phyloP scores from a whole-genome alignment of 2,113 vertebrate species.

The Oncorhynchus kisutch region DNA sequence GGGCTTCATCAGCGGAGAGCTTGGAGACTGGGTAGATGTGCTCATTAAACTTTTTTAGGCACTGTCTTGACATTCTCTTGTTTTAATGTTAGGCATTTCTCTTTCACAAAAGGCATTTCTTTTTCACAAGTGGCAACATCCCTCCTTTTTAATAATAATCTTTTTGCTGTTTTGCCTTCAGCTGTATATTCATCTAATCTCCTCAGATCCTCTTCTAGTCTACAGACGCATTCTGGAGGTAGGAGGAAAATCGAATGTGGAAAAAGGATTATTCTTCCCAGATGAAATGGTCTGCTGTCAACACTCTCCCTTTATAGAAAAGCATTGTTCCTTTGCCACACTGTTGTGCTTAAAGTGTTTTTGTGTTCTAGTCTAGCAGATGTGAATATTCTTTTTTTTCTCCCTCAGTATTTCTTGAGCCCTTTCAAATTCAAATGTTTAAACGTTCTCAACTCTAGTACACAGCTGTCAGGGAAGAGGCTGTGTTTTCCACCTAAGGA shows the following conservation, averaged over 20 bases:
- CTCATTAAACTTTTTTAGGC: not conserved
- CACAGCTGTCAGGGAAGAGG: not conserved
- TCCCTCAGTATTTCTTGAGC: not conserved
- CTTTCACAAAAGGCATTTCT: not conserved
- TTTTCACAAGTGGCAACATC: not conserved
- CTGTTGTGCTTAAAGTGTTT: not conserved
- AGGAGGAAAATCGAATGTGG: not conserved
- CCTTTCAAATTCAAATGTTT: not conserved
- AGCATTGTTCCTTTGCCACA: not conserved
- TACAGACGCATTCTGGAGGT: not conserved
- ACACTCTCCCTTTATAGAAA: not conserved
- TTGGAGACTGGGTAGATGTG: not conserved
- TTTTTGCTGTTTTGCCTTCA: not conserved
- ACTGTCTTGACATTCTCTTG: not conserved
- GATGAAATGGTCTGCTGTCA: not conserved
- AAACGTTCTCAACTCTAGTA: not conserved
- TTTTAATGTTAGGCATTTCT: not conserved
- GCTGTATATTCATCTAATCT: not conserved
- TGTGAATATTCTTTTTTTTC: not conserved
- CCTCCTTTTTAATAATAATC: no score
- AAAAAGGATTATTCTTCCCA: slow-evolving; percentile 3
- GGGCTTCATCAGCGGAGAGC: not conserved
- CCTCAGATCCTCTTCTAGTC: not conserved
- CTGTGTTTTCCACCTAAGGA: not conserved
- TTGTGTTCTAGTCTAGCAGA: not conserved